Evolutionary conservation across 37 sponge, comb jelly and placozoan species (phyloP).

Genomic region (Geodia barretti): DNA sequence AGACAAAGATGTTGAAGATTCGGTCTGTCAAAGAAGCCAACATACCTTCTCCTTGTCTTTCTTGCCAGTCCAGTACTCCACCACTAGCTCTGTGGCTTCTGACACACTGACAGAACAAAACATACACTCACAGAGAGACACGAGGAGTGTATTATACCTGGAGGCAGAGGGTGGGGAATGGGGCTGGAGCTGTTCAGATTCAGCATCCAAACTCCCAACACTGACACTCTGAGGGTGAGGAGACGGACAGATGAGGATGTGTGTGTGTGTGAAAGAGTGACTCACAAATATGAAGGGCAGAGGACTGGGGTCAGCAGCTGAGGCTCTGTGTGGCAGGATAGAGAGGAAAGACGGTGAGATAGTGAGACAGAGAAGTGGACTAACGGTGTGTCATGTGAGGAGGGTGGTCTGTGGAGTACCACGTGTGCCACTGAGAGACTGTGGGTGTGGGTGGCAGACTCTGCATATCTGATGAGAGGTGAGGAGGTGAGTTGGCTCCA

Average conservation of each 20-base stretch:
- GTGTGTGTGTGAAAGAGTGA: not conserved
- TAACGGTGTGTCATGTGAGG: no score
- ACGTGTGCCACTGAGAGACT: conserved; percentile 38
- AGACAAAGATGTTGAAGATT: no score
- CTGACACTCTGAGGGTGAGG: conserved; percentile 55
- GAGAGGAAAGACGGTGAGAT: no score
- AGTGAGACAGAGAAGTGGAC: no score
- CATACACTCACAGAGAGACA: not conserved
- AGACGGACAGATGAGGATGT: no score
- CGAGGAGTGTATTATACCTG: not conserved
- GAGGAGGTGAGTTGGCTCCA: not conserved
- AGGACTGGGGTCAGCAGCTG: not conserved
- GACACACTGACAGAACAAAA: conserved; percentile 1
- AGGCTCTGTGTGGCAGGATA: no score
- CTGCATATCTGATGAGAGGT: conserved; percentile 15
- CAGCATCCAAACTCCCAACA: conserved; percentile 32
- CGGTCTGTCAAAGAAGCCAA: not conserved
- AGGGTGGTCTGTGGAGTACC: not conserved
- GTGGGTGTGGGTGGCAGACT: conserved; percentile 6
- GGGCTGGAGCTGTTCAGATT: not conserved
- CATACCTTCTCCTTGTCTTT: conserved; percentile 33
- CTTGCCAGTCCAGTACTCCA: conserved; percentile 61
- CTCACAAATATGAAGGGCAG: conserved; percentile 67
- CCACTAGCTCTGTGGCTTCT: conserved; percentile 32
- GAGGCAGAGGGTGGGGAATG: not conserved